These are phyloP conservation scores for Temnothorax longispinosus DNA, from an alignment of 1,140 invertebrate genomes.

Conservation along the genomic window DNA sequence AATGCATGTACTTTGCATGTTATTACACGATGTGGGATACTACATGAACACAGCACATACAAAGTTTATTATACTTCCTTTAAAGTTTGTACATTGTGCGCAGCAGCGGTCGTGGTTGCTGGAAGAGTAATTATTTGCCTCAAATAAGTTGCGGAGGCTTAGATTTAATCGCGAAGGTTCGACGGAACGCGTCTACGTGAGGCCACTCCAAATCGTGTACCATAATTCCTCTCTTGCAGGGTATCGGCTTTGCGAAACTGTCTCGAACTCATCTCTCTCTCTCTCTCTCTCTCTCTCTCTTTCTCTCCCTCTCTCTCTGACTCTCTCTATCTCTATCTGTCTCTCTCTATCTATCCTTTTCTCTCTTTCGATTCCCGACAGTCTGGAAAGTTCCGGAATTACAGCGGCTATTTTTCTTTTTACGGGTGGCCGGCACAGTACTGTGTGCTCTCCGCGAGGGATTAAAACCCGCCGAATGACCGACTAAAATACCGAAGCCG, in stretches of 20 bases:
- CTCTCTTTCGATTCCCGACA: slow-evolving; percentile 58
- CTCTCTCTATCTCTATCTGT: not conserved
- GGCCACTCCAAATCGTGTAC: slow-evolving; percentile 57
- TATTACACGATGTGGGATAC: not conserved
- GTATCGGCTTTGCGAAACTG: slow-evolving; percentile 70
- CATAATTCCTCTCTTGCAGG: slow-evolving; percentile 66
- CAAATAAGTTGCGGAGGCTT: slow-evolving; percentile 51
- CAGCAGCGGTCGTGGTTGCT: not conserved
- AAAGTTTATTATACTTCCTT: slow-evolving; percentile 22
- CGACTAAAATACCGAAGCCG: slow-evolving; percentile 64
- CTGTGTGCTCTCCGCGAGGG: slow-evolving; percentile 37
- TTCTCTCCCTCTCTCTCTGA: not conserved
- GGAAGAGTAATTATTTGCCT: slow-evolving; percentile 55
- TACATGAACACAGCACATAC: not conserved
- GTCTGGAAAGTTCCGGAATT: slow-evolving; percentile 73
- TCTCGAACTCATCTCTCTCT: slow-evolving; percentile 66
- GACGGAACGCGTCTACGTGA: slow-evolving; percentile 38
- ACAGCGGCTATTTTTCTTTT: slow-evolving; percentile 68
- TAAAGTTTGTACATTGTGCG: slow-evolving; percentile 25
- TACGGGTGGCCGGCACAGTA: slow-evolving; percentile 39
- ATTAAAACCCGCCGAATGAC: slow-evolving; percentile 67
- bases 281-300: slow-evolving; percentile 18
- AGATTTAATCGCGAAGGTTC: slow-evolving; percentile 65
- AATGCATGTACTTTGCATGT: not conserved
- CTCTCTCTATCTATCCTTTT: not conserved